Evolutionary conservation across 2,797 vertebrate species (phyloP), one percentile per base, ranked within the genome.

Genomic region (Lacerta bilineata): DNA sequence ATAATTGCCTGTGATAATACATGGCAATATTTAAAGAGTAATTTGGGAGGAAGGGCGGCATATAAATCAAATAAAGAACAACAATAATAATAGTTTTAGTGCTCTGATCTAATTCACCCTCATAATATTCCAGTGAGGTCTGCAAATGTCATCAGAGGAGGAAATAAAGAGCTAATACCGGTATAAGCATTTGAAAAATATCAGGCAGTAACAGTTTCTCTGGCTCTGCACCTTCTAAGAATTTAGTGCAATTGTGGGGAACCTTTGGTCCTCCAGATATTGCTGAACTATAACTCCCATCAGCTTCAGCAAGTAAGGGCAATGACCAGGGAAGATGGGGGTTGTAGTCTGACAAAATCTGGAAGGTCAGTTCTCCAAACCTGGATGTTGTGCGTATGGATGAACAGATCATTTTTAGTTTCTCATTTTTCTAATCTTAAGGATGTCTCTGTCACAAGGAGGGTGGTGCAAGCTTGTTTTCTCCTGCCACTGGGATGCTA

Each of bases 1-100:
- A 36, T 43, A 94, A 90, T 90, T 59, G 87, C 39, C 77, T 50
- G 88, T 55, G 50, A 72, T 87, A 92, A 75, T 25, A n/a, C 36
- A 90, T 17, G 27, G 7, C 33, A n/a, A 78, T 36, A 41, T 82
- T 83, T 18, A 76, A 88, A 55, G 50, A 55, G 50, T 55, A 55
- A 55, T 55, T 55, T 55, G 50, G 50, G 11, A 55, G 50, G 50
- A 55, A 55, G 50, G 15, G 50, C 3, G 3, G 50, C 13, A 55
- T 55, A 55, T 55, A 55, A 55, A 55, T 55, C 50, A 55, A 55
- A 55, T 55, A 55, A 55, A 55, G 50, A 55, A 55, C 50, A 55
- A 55, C 3, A 15, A 55, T 4, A 50, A 82, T 71, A 83, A 33
- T 76, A 36, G 41, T 20, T 64, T 88, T 75, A 33, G 29, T 50